Base-by-base conservation (phyloP, 2,797 vertebrate genomes). In the Argentina silus region DNA sequence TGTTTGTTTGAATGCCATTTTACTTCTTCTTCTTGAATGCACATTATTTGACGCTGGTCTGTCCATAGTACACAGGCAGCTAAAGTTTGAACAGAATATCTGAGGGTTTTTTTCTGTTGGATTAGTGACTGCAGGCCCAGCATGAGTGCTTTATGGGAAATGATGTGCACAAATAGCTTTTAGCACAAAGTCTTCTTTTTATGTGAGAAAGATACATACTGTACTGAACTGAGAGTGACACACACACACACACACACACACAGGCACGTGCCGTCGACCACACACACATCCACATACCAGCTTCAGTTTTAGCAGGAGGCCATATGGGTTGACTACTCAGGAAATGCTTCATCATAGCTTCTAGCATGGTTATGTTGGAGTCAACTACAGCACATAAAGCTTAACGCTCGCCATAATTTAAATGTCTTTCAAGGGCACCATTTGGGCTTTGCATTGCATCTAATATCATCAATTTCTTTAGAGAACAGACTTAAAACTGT, bases 321-420 rank as follows among this genome's bases (percentile, higher is more conserved):
- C 74, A 57, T 75, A 70, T 78, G 81, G 75, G 83, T 85, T 86
- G 83, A 87, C 87, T 78, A 83, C 85, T 82, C 82, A 48, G 65
- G 48, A 69, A 69, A 69, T 51, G 61, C 17, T 67, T 67, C 82
- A 87, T 87, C 81, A 69, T 78, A 69, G 88, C 85, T 81, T 86
- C 82, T 86, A 65, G 80, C 72, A 42, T 83, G 83, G 82, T 86
- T 88, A 84, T 82, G 76, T 78, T 81, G 78, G 78, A 88, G 88
- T 92, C 89, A 90, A 91, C 88, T 90, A 82, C 86, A 83, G 86
- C 77, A 69, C 88, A 89, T 90, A 89, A 91, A 93, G 89, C 86
- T 88, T 91, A 90, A 91, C 81, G 78, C 86, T 86, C 72, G 85
- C 85, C 77, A 89, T 91, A 84, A 85, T 90, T 88, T 83, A 83